Base-by-base conservation (phyloP, 1,140 invertebrate species). In the Schlechtendalia chinensis region DNA sequence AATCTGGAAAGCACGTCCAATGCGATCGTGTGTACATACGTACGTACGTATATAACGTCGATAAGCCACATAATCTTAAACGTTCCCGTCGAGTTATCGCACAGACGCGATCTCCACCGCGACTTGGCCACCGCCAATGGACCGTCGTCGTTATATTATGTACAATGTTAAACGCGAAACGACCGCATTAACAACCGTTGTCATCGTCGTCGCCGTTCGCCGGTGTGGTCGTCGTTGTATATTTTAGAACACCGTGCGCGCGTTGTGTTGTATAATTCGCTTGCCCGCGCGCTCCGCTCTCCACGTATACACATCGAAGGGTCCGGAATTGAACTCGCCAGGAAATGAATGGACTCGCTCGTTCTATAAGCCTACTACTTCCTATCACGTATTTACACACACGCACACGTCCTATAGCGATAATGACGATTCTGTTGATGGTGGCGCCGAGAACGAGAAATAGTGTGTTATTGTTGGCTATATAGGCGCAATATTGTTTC, bases 31-130 rank as follows among this genome's bases (percentile, higher is more conserved):
- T 65, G 29, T 27, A 61, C 24, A 61, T 16, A 19, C 17, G 10
- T 24, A 11, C 27, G 1, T 12, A 58, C 17, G 29, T 29, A 29
- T 17, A 61, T 27, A 27, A 17, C 16, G 59, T 61, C 59, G 59
- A 61, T 61, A 61, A 61, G 27, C 59, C 59, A 27, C 24, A 61
- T 29, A 29, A 61, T 61, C 59, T 61, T 61, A 29, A 61, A 29
- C 59, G 59, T 61, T 27, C 59, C 24, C 24, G 59, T 14, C 27
- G 27, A 27, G 16, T 61, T 50, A 61, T 61, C 59, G 24, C 6
- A 27, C 16, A 17, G 59, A 61, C 27, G 27, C 59, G 12, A 59
- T 59, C 59, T 61, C 27, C 59, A 29, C 24, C 22, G 58, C 59
- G 27, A 16, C 59, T 14, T 24, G 16, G 27, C 17, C 27, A 11